Percentiles rank a stretch among this genome's conserved stretches.
Conservation (phyloP, 2,113 vertebrate genomes). For the Semnopithecus entellus region DNA sequence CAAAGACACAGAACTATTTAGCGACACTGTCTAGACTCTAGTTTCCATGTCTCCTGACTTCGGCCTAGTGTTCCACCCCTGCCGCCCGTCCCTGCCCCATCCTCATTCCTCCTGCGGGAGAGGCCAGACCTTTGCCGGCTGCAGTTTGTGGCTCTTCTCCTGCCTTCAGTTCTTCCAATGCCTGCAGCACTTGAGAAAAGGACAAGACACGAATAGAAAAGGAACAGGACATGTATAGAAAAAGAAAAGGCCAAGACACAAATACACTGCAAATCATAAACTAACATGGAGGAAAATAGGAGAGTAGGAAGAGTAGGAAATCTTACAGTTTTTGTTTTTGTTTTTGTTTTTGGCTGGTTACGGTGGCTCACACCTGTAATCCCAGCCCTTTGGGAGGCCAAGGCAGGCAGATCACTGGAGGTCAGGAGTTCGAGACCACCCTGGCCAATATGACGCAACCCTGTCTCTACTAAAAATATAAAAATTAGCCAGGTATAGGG, state of each 20-base stretch:
- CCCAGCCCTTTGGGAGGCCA: too few species aligned
- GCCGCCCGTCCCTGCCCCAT: accelerated
- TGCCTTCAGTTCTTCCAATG: background rate
- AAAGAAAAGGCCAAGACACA: background rate
- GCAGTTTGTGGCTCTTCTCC: background rate
- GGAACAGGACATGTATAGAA: too few species aligned
- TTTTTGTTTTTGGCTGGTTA: background rate
- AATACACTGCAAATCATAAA: background rate
- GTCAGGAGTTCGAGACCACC: too few species aligned
- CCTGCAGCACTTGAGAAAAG: background rate
- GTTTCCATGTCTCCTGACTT: background rate
- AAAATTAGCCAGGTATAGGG: too few species aligned
- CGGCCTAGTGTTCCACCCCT: background rate
- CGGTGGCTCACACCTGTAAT: accelerated
- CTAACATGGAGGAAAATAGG: background rate
- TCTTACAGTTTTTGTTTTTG: background rate
- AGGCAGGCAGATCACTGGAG: too few species aligned
- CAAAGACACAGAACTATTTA: background rate
- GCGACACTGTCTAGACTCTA: background rate
- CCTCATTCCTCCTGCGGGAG: background rate
- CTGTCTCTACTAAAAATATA: too few species aligned
- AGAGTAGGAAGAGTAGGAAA: background rate
- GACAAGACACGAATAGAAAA: background rate
- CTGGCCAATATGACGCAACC: too few species aligned
- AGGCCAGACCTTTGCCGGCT: background rate